Base-by-base conservation (phyloP, 2,797 vertebrate species). In the Tragopan temminckii region DNA sequence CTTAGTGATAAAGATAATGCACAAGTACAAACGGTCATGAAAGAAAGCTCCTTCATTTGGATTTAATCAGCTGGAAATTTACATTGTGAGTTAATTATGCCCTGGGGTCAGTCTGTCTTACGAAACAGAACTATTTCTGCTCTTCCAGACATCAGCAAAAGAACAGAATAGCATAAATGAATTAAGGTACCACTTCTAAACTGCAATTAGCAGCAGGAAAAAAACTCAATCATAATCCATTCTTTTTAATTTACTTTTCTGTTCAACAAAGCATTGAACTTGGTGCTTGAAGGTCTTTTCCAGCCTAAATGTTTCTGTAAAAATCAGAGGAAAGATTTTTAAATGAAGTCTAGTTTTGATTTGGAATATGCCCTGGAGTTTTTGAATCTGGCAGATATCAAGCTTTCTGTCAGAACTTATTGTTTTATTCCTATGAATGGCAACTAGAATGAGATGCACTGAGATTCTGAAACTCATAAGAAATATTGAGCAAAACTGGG, bases 21-120 rank as follows among this genome's bases (percentile, higher is more conserved):
- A 14, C 36, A 61, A 87, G 55, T 48, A 58, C 71, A 83, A 95
- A 48, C 11, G 9, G 1, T 1, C 58, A 64, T 63, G 75, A 71
- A 40, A 14, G 13, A 82, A 94, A 88, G 11, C 6, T 48, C 48
- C 50, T 20, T 53, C 76, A 70, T 18, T 55, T 48, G 38, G 55
- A 57, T 52, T 88, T 80, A 35, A 31, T 88, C 64, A 81, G 43
- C 11, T 63, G 63, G 91, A 82, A 88, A 83, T 59, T 61, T 27
- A 59, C 79, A 66, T 38, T 43, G 36, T 29, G 50, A 59, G 81
- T 85, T 96, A 95, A 94, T 92, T 93, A 71, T 46, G 74, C 46
- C 24, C 43, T 53, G 59, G 20, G 27, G 57, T 63, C 58, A 57
- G 12, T 48, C 85, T 82, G 13, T 72, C 66, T 64, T 57, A 35